phyloP scores from a whole-genome alignment of 2,113 vertebrate species.

The Lophura nycthemera region DNA sequence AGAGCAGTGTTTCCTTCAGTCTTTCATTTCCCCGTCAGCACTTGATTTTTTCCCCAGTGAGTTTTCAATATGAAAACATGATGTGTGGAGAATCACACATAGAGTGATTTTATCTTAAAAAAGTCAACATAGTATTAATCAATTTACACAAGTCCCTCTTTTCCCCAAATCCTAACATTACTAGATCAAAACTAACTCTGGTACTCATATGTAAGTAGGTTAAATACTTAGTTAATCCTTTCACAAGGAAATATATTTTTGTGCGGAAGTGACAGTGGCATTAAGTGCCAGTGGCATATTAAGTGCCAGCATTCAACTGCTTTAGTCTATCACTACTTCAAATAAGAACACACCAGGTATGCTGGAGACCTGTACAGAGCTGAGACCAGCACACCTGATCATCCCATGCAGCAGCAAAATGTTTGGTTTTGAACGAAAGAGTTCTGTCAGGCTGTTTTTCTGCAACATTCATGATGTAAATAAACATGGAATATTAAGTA shows the following conservation, averaged over 20 bases:
- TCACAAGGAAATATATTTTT: slow-evolving; percentile 19
- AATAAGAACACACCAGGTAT: slow-evolving; percentile 36
- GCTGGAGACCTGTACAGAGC: neutral
- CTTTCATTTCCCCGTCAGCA: slow-evolving; percentile 11
- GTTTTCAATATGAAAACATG: slow-evolving; percentile 66
- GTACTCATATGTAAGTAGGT: neutral
- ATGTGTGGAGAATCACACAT: neutral
- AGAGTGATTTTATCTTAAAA: slow-evolving; percentile 7
- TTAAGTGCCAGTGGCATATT: neutral
- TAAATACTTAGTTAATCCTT: slow-evolving; percentile 1
- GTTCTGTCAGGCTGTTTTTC: slow-evolving; percentile 19
- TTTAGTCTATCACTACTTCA: slow-evolving; percentile 25
- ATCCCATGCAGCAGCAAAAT: slow-evolving; percentile 35
- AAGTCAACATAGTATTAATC: slow-evolving; percentile 6
- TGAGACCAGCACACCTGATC: slow-evolving; percentile 14
- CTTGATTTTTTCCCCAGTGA: neutral
- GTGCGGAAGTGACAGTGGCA: slow-evolving; percentile 67
- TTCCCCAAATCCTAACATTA: neutral
- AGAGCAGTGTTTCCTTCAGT: neutral
- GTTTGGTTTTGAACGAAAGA: slow-evolving; percentile 22
- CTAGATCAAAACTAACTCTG: slow-evolving; percentile 17
- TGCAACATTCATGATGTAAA: slow-evolving; percentile 59
- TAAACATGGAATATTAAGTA: slow-evolving; percentile 38
- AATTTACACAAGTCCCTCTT: neutral
- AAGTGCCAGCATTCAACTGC: slow-evolving; percentile 32